phyloP scores from a whole-genome alignment of 2,797 vertebrate genomes.

The Lutjanus campechanus region DNA sequence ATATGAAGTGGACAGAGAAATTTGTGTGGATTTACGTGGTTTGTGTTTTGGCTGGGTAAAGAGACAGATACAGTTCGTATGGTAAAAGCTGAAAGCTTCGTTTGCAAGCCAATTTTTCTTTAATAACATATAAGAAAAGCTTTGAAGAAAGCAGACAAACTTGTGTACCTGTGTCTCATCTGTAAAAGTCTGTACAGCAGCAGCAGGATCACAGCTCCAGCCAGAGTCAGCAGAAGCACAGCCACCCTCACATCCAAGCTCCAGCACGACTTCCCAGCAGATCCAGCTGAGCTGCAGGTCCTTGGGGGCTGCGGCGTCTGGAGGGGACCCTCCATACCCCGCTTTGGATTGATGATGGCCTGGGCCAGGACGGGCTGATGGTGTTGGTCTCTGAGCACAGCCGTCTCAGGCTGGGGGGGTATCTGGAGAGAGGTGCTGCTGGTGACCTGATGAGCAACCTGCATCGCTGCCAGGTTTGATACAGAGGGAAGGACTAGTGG shows the following conservation, averaged over 20 bases:
- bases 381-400: slow-evolving; percentile 9
- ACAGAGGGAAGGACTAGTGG: not conserved
- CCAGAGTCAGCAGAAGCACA: slow-evolving; percentile 75
- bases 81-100: too few species aligned
- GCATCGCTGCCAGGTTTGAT: slow-evolving; percentile 56
- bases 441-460: slow-evolving; percentile 46
- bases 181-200: slow-evolving; percentile 82
- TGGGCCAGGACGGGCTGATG: slow-evolving; percentile 8
- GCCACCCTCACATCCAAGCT: slow-evolving; percentile 72
- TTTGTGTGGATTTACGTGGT: not conserved
- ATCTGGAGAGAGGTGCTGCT: slow-evolving; percentile 58
- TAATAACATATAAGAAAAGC: not conserved
- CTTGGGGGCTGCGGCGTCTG: slow-evolving; percentile 55
- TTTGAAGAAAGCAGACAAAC: not conserved
- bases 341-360: slow-evolving; percentile 48
- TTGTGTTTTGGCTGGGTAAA: not conserved
- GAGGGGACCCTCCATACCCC: slow-evolving; percentile 44
- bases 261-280: slow-evolving; percentile 65
- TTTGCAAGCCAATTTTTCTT: too few species aligned
- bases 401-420: slow-evolving; percentile 39
- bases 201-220: slow-evolving; percentile 79
- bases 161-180: slow-evolving; percentile 78
- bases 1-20: not conserved
- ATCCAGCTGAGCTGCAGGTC: slow-evolving; percentile 58
- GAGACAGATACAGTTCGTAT: too few species aligned